Conservation (phyloP, 2,888 invertebrate species). For the Erebia epiphron region DNA sequence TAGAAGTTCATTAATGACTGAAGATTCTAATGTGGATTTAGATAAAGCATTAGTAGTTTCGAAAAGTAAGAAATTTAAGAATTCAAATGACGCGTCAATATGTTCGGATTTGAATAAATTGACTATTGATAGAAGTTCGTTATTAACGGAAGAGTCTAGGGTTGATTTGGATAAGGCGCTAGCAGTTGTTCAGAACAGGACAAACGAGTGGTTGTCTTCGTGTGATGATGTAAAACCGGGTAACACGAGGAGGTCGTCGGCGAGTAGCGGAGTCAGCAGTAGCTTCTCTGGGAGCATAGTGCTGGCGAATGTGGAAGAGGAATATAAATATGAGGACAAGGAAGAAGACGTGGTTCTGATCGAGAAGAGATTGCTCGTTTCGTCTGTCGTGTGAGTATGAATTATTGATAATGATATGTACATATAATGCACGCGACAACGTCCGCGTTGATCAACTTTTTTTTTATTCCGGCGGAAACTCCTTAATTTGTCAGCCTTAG, state of each 20-base stretch:
- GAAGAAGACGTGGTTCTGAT: constrained; percentile 87
- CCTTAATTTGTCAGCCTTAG: too few species aligned
- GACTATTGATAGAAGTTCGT: constrained; percentile 35
- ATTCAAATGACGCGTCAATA: constrained; percentile 14
- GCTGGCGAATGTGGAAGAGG: constrained; percentile 85
- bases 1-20: constrained; percentile 2
- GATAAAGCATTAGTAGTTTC: constrained; percentile 63
- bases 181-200: constrained; percentile 67
- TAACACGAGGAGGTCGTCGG: constrained; percentile 73
- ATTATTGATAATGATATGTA: too few species aligned
- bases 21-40: constrained; percentile 41
- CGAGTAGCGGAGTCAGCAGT: constrained; percentile 75
- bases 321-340: constrained; percentile 89
- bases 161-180: constrained; percentile 63
- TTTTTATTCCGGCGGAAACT: too few species aligned
- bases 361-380: constrained; percentile 84
- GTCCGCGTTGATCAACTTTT: too few species aligned
- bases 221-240: constrained; percentile 50
- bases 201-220: constrained; percentile 67
- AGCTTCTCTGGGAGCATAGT: constrained; percentile 71
- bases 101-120: constrained; percentile 28
- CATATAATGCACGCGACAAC: too few species aligned
- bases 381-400: constrained; percentile 78
- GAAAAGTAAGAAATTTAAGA: background rate
- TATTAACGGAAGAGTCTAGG: constrained; percentile 53